A percentile compares a stretch with the other conserved stretches of the same genome.
Conservation (phyloP, 2,113 vertebrate genomes). For the Takifugu flavidus region DNA sequence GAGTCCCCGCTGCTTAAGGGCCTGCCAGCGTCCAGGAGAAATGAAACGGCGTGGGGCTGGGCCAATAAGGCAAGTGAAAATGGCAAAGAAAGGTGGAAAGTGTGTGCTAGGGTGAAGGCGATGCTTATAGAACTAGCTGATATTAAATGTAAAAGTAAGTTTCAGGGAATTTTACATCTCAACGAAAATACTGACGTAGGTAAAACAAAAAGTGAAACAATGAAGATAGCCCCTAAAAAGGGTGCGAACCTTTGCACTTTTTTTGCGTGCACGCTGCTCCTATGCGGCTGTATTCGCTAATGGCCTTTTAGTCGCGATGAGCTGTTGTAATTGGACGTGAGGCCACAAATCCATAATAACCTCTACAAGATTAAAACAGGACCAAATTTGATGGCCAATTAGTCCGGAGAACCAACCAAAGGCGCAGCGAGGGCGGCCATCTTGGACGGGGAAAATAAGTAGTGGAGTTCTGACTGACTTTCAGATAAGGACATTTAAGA, state of each 20-base stretch:
- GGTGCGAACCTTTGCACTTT: too few relatives aligned
- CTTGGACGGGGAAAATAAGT: not conserved
- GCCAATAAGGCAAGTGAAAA: slow-evolving; percentile 3
- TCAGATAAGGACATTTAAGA: slow-evolving; percentile 67
- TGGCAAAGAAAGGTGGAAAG: not conserved
- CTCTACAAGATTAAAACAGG: slow-evolving; percentile 20
- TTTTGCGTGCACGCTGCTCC: too few relatives aligned
- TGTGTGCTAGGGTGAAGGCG: too few relatives aligned
- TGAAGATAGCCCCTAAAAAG: too few relatives aligned
- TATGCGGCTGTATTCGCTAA: slow-evolving; percentile 22
- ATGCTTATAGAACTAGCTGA: not conserved
- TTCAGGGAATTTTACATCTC: too few relatives aligned
- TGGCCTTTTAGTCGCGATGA: slow-evolving; percentile 29
- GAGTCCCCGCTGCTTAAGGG: slow-evolving; percentile 11
- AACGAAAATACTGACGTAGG: too few relatives aligned
- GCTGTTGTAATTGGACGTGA: slow-evolving; percentile 34
- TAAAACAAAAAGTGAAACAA: too few relatives aligned
- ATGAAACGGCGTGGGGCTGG: slow-evolving; percentile 7
- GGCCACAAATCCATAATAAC: slow-evolving; percentile 38
- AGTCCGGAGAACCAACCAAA: slow-evolving; percentile 23
- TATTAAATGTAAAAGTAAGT: too few relatives aligned
- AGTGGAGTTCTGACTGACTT: slow-evolving; percentile 12
- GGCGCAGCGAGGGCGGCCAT: too few relatives aligned
- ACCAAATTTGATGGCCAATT: slow-evolving; percentile 42
- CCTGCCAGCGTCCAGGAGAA: slow-evolving; percentile 22